Evolutionary conservation across 2,888 invertebrate species (phyloP).

Genomic region (Scaptomyza reducta): DNA sequence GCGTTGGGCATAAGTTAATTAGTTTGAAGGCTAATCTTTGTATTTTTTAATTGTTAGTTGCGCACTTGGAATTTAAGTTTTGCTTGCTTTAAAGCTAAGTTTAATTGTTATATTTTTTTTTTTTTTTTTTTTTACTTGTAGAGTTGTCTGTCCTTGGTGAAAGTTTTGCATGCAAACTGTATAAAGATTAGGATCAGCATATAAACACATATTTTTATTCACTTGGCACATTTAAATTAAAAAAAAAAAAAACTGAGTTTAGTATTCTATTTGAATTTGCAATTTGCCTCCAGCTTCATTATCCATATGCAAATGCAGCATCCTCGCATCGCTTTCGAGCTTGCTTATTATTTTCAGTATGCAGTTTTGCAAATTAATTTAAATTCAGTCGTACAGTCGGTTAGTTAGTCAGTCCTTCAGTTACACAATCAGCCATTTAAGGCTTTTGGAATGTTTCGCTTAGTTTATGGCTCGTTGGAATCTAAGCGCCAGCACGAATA

Average conservation of each 20-base stretch:
- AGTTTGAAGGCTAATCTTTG: no score
- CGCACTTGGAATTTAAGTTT: no score
- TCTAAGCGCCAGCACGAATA: constrained; percentile 11
- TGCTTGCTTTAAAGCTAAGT: neutral
- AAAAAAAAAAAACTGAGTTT: neutral
- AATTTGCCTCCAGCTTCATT: constrained; percentile 3
- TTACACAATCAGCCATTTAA: neutral
- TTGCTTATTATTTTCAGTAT: constrained; percentile 25
- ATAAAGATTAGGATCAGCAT: neutral
- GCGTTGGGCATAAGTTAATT: no score
- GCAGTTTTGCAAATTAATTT: neutral
- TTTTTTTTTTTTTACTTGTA: neutral
- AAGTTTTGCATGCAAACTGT: neutral
- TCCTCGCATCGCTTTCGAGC: constrained; percentile 8
- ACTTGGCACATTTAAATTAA: no score
- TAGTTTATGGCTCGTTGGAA: constrained; percentile 1
- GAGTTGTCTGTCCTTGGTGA: neutral
- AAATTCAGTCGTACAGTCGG: neutral
- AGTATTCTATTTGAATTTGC: neutral
- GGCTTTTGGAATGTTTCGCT: neutral
- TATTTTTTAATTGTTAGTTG: no score
- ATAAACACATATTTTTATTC: neutral
- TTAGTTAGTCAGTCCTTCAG: neutral
- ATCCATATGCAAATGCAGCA: constrained; percentile 38
- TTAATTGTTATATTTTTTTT: no score